Evolutionary conservation across 2,113 vertebrate species (phyloP).

Genomic region (Hystrix brachyura): DNA sequence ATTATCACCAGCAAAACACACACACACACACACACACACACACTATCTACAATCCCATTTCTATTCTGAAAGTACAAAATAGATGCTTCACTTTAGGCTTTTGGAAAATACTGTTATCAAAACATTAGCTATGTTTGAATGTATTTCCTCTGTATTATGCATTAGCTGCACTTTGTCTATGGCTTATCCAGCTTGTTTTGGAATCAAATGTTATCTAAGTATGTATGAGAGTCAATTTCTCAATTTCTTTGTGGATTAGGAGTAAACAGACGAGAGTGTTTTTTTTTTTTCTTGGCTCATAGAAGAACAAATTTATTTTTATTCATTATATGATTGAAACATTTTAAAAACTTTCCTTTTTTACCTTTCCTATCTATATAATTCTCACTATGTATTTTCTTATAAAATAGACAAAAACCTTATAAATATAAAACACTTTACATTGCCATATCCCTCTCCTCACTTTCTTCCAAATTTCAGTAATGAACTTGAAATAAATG

Average conservation of each 20-base stretch:
- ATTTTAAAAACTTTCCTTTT: background rate
- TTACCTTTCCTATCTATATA: background rate
- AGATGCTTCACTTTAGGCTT: background rate
- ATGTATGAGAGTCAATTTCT: background rate
- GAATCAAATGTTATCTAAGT: background rate
- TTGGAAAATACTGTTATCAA: background rate
- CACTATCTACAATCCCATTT: background rate
- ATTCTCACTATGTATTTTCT: background rate
- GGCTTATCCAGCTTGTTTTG: background rate
- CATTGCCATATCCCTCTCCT: background rate
- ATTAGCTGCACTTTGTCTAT: background rate
- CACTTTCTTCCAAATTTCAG: background rate
- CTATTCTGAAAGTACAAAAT: background rate
- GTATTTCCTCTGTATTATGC: background rate
- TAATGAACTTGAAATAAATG: background rate
- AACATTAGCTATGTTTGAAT: background rate
- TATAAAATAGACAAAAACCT: background rate
- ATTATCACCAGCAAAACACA: background rate
- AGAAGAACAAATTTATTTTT: background rate
- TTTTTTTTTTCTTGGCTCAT: background rate
- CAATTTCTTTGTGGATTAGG: background rate
- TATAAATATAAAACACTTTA: background rate
- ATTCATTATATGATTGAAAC: background rate
- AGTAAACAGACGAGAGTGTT: background rate
- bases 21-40: background rate